Percentiles rank a stretch among this genome's conserved stretches.
Evolutionary conservation across 2,113 vertebrate species (phyloP).

Genomic region (Variabilichromis moorii): DNA sequence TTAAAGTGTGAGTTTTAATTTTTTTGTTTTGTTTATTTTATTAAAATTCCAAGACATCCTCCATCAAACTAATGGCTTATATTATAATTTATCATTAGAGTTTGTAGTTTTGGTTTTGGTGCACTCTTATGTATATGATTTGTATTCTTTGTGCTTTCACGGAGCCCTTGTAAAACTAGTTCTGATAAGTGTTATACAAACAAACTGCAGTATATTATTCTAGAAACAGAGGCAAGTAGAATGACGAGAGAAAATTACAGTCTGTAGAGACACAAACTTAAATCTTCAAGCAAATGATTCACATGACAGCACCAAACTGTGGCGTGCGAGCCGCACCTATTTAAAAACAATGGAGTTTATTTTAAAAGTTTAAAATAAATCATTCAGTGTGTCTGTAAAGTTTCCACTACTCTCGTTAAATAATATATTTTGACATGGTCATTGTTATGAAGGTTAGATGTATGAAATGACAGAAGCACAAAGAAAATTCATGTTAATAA

Average conservation of each 20-base stretch:
- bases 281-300: background rate
- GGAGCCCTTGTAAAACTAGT: background rate
- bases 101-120: background rate
- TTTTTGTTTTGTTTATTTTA: background rate
- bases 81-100: background rate
- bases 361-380: background rate
- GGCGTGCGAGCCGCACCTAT: accelerated
- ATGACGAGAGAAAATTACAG: background rate
- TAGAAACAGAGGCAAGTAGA: background rate
- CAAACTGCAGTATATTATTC: background rate
- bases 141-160: background rate
- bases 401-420: background rate
- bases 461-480: background rate
- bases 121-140: background rate
- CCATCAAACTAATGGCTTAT: background rate
- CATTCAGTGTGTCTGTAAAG: background rate
- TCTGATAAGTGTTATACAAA: background rate
- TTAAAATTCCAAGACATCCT: background rate
- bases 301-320: background rate
- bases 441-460: background rate
- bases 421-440: background rate
- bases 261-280: background rate
- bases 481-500: background rate
- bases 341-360: background rate
- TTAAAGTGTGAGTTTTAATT: background rate